A percentile compares a stretch with the other conserved stretches of the same genome.
These are phyloP conservation scores for Volucella bombylans DNA, from an alignment of 2,888 invertebrate genomes.

Conservation along the genomic window DNA sequence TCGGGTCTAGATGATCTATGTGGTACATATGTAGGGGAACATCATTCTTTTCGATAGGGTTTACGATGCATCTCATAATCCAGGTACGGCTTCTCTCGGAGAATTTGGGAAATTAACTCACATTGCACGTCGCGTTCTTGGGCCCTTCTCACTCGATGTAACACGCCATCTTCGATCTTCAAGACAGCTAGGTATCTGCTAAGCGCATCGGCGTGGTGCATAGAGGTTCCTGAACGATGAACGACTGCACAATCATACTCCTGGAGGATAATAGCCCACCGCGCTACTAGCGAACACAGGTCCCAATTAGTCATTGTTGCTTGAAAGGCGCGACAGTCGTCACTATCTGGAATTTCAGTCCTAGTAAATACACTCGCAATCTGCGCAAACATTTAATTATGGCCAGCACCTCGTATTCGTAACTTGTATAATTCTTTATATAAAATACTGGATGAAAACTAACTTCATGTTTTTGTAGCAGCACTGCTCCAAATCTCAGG, in stretches of 20 bases:
- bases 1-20: slow-evolving; percentile 75
- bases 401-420: slow-evolving; percentile 73
- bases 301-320: too few relatives aligned
- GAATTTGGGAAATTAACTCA: slow-evolving; percentile 1
- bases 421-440: slow-evolving; percentile 74
- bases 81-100: slow-evolving; percentile 11
- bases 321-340: slow-evolving; percentile 73
- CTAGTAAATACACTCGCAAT: slow-evolving; percentile 76
- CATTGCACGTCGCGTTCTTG: slow-evolving; percentile 25
- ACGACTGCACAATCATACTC: slow-evolving; percentile 69
- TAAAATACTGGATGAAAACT: slow-evolving; percentile 31
- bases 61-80: slow-evolving; percentile 1
- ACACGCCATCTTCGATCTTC: slow-evolving; percentile 71
- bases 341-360: slow-evolving; percentile 76
- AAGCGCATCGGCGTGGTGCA: too few relatives aligned
- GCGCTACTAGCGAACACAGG: too few relatives aligned
- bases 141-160: background rate
- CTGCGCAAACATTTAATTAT: slow-evolving; percentile 33
- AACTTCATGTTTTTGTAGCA: slow-evolving; percentile 71
- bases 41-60: slow-evolving; percentile 76
- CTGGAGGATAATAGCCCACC: too few relatives aligned
- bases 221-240: background rate
- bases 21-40: slow-evolving; percentile 75
- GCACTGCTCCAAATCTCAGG: slow-evolving; percentile 75
- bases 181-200: slow-evolving; percentile 73